Percentiles rank a stretch among this genome's conserved stretches.
Evolutionary conservation across 2,888 invertebrate genomes (phyloP).

Genomic region (Parnassius glacialis): DNA sequence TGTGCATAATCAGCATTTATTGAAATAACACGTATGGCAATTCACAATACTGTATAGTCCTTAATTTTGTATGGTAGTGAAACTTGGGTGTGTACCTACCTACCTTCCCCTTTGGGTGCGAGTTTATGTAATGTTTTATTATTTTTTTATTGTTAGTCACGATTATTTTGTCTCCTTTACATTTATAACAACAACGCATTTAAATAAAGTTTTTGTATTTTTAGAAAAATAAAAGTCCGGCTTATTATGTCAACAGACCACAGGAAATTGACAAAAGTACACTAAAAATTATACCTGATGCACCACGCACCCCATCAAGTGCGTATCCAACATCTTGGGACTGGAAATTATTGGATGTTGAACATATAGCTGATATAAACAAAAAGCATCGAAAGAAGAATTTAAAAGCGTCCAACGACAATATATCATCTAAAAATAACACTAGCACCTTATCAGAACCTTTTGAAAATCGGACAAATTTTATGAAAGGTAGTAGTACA

Average conservation of each 20-base stretch:
- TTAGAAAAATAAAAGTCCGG: conserved; percentile 91
- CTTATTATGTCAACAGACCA: conserved; percentile 87
- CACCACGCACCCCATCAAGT: conserved; percentile 88
- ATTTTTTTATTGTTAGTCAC: no score
- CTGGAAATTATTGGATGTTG: conserved; percentile 83
- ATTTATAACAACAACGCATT: neutral
- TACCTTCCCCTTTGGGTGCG: no score
- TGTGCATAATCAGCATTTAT: no score
- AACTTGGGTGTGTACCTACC: no score
- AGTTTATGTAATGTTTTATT: no score
- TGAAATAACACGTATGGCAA: no score
- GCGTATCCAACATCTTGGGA: conserved; percentile 86
- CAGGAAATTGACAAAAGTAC: conserved; percentile 88
- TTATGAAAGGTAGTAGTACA: conserved; percentile 71
- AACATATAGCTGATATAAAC: conserved; percentile 64
- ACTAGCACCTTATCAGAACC: conserved; percentile 67
- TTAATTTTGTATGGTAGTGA: no score
- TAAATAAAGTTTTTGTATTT: conserved; percentile 39
- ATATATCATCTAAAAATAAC: conserved; percentile 71
- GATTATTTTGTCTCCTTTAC: no score
- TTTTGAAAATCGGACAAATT: conserved; percentile 49
- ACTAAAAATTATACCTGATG: conserved; percentile 87
- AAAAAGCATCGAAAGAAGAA: conserved; percentile 67
- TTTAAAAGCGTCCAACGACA: conserved; percentile 63
- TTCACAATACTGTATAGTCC: no score